These are phyloP conservation scores for Rhinatrema bivittatum DNA, from an alignment of 2,797 vertebrate genomes.

Conservation along the genomic window DNA sequence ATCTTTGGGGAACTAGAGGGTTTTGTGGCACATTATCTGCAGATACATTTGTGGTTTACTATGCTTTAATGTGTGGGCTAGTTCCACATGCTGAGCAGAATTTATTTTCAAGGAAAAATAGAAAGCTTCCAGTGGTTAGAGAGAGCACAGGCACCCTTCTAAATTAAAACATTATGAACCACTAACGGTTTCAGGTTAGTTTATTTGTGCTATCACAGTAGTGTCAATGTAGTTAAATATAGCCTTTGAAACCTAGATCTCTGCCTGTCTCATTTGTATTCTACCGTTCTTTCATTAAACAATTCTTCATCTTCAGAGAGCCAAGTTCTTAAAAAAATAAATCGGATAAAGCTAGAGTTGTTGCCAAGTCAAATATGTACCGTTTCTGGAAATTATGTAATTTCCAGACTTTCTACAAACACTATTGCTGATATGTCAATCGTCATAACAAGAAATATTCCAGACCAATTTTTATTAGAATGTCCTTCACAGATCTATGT, in stretches of 20 bases:
- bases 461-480: constrained; percentile 65
- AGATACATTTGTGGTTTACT: no score
- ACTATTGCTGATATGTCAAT: constrained; percentile 70
- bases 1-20: no score
- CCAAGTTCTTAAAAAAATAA: constrained; percentile 76
- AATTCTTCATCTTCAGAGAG: constrained; percentile 64
- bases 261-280: constrained; percentile 57
- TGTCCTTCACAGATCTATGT: constrained; percentile 61
- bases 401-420: constrained; percentile 67
- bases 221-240: constrained; percentile 56
- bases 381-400: constrained; percentile 73
- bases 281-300: constrained; percentile 69
- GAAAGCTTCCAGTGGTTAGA: constrained; percentile 27
- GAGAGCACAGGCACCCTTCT: neutral
- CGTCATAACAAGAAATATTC: constrained; percentile 64
- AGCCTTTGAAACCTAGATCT: constrained; percentile 50
- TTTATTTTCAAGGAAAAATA: constrained; percentile 2
- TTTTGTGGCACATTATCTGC: no score
- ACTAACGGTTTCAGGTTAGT: constrained; percentile 40
- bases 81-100: neutral
- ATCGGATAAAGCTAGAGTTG: constrained; percentile 56
- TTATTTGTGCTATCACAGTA: constrained; percentile 68
- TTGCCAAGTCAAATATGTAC: constrained; percentile 75
- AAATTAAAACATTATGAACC: constrained; percentile 7
- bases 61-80: no score